Conservation (phyloP, 2,797 vertebrate species). For the Pseudochirops corinnae region DNA sequence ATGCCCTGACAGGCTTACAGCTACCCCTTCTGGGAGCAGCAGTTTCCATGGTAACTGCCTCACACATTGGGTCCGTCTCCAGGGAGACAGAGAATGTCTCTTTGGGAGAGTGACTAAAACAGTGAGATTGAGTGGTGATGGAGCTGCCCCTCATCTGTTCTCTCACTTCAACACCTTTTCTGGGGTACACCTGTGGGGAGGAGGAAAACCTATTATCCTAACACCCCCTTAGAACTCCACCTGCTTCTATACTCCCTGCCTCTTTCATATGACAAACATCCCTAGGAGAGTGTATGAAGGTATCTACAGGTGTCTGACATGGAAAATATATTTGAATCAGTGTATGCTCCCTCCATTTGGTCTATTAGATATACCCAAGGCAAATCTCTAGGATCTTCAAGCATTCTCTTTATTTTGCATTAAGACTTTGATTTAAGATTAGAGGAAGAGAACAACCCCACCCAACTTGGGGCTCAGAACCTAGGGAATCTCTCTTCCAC, state of each 20-base stretch:
- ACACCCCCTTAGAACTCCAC: neutral
- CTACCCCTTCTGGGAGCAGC: constrained; percentile 78
- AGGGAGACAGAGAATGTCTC: constrained; percentile 86
- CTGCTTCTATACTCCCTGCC: neutral
- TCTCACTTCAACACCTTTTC: neutral
- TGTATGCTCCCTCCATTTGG: neutral
- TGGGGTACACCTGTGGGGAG: neutral
- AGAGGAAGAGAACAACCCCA: neutral
- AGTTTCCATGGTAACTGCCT: constrained; percentile 94
- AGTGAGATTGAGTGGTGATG: constrained; percentile 82
- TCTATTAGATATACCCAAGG: neutral
- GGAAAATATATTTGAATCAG: neutral
- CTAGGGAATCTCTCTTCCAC: neutral
- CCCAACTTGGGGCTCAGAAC: neutral
- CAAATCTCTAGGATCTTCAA: neutral
- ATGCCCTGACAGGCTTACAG: neutral
- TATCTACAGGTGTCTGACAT: neutral
- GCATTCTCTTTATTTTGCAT: neutral
- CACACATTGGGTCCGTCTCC: constrained; percentile 92
- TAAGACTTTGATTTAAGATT: neutral
- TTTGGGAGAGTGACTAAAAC: constrained; percentile 87
- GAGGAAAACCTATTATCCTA: neutral
- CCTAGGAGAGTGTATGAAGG: neutral
- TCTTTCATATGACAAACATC: neutral
- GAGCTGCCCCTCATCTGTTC: constrained; percentile 84